Base-by-base conservation (phyloP, 2,113 vertebrate genomes). In the Campylomormyrus tamandua region DNA sequence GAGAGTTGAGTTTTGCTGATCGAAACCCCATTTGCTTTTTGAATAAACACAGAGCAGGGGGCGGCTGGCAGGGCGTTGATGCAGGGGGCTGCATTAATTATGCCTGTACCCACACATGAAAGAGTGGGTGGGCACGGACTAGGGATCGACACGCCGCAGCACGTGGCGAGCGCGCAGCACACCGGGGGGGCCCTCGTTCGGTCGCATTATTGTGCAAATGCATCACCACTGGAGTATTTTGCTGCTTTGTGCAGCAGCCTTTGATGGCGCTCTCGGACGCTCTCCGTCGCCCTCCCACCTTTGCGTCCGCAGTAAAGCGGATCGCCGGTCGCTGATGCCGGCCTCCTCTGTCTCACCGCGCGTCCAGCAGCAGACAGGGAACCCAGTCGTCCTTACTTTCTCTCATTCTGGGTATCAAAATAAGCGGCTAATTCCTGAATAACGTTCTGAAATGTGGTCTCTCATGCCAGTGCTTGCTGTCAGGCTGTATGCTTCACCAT, bases 191-290 rank as follows among this genome's bases (percentile, higher is more conserved):
- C 1, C 35, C 74, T 19, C n/a, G 15, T 53, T 19, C 0, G 35
- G 89, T 90, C 88, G 24, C 91, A 94, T 96, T 95, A 92, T 95
- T 95, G 95, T 96, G 95, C 93, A 95, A 93, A 96, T 96, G 93
- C 89, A 90, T 89, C 35, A 48, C 45, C 88, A 49, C 56, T 91
- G 62, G 5, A 89, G 91, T 92, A 92, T 92, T 90, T 21, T 9
- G 0, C 3, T 15, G 86, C 15, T 90, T 83, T 84, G 11, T 70
- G 39, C 27, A 42, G 27, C 5, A 19, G 89, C 90, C 93, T 96
- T 96, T 96, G 95, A 96, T 95, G 92, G 90, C 45, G 88, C 92
- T 90, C 94, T 94, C 88, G 74, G 91, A 39, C 74, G 90, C 89
- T 53, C 91, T 86, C 66, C 84, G 91, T 89, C 87, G 17, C 87